Conservation (phyloP, 2,113 vertebrate species). For the Lepus europaeus region DNA sequence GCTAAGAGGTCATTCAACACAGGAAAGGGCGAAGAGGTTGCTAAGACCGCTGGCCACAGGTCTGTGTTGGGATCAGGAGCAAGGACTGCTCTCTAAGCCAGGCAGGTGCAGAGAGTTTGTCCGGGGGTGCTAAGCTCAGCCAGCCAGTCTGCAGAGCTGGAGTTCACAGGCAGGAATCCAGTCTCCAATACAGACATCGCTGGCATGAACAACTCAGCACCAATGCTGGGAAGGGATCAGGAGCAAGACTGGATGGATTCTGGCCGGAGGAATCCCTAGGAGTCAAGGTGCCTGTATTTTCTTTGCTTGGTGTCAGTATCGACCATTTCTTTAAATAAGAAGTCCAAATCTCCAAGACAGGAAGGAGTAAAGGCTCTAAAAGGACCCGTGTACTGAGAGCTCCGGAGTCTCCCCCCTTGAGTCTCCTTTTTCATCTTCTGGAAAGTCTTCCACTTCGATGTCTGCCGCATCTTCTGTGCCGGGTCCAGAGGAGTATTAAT, state of each 20-base stretch:
- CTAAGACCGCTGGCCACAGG: not conserved
- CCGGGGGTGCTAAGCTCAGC: not conserved
- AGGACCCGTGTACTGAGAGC: not conserved
- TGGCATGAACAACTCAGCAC: not conserved
- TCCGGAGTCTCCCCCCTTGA: not conserved
- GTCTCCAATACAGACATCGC: not conserved
- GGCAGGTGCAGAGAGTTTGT: not conserved
- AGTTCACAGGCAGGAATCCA: not conserved
- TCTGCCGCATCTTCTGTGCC: not conserved
- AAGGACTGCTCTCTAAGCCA: not conserved
- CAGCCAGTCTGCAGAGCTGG: not conserved
- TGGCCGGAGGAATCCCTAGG: not conserved
- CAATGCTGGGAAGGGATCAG: not conserved
- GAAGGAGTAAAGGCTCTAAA: not conserved
- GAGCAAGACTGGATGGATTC: not conserved
- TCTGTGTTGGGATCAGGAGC: not conserved
- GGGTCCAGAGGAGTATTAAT: not conserved
- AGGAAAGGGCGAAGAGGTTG: not conserved
- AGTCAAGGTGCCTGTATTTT: not conserved
- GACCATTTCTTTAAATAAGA: not conserved
- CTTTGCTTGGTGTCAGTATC: not conserved
- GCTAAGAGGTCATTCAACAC: not conserved
- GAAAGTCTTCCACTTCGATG: conserved; percentile 37
- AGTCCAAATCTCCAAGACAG: not conserved
- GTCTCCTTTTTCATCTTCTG: not conserved